phyloP scores from a whole-genome alignment of 2,797 vertebrate genomes.

The Graptemys geographica region DNA sequence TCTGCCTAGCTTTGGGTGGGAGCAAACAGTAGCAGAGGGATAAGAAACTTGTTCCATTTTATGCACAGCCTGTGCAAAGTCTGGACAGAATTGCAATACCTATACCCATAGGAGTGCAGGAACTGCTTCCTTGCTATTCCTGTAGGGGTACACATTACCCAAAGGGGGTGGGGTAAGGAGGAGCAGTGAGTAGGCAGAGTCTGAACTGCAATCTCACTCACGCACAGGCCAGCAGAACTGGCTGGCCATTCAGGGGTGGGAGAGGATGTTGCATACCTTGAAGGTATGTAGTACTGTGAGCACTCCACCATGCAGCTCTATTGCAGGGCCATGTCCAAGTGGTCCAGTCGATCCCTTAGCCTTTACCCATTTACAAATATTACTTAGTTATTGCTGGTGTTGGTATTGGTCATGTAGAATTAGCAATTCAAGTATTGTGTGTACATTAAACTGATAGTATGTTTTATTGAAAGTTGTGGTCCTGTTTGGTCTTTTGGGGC shows the following conservation, averaged over 20 bases:
- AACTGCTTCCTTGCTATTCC: not conserved
- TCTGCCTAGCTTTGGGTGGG: not conserved
- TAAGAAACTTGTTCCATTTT: not conserved
- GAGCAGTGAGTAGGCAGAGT: not conserved
- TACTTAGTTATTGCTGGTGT: not conserved
- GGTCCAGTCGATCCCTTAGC: not conserved
- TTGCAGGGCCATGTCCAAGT: not conserved
- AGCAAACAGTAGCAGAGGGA: not conserved
- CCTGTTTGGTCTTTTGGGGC: slow-evolving; percentile 11
- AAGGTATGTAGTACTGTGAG: not conserved
- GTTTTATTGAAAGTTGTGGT: not conserved
- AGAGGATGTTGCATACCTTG: not conserved
- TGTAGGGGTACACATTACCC: not conserved
- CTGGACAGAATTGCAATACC: not conserved
- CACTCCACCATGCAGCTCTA: not conserved
- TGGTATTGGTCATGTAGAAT: not conserved
- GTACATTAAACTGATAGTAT: not conserved
- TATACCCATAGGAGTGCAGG: not conserved
- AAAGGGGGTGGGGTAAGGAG: not conserved
- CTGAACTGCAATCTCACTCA: not conserved
- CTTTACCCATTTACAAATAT: not conserved
- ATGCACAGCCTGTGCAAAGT: not conserved
- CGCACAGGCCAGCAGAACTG: not conserved
- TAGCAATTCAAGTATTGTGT: accelerated
- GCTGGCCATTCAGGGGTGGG: not conserved